Evolutionary conservation across 2,797 vertebrate species (phyloP).

Genomic region (Chromobotia macracanthus): DNA sequence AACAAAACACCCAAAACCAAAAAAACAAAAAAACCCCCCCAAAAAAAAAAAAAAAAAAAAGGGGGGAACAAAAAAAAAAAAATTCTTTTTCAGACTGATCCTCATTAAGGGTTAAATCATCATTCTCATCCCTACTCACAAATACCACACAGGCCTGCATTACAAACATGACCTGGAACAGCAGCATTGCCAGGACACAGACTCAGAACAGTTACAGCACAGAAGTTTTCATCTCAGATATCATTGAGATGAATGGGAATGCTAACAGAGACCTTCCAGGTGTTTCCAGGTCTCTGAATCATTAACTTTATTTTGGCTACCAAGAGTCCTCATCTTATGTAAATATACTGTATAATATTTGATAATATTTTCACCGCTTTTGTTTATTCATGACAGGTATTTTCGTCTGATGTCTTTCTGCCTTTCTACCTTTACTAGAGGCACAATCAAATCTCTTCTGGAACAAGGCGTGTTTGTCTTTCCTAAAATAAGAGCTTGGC

Average conservation of each 20-base stretch:
- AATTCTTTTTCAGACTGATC: conserved; percentile 71
- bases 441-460: background rate
- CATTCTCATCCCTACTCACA: conserved; percentile 19
- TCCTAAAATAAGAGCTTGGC: conserved; percentile 32
- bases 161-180: conserved; percentile 13
- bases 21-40: no score
- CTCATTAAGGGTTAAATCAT: conserved; percentile 70
- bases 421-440: conserved; percentile 14
- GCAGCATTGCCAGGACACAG: background rate
- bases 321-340: no score
- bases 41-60: no score
- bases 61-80: no score
- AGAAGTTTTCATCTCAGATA: conserved; percentile 3
- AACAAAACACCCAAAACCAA: no score
- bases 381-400: background rate
- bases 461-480: conserved; percentile 30
- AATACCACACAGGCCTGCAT: conserved; percentile 6
- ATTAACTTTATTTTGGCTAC: no score
- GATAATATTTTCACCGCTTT: background rate
- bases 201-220: background rate
- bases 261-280: background rate
- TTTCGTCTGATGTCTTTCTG: background rate
- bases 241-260: background rate
- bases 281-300: background rate
- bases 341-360: background rate